Evolutionary conservation across 2,113 vertebrate genomes (phyloP).

Genomic region (Platichthys flesus): DNA sequence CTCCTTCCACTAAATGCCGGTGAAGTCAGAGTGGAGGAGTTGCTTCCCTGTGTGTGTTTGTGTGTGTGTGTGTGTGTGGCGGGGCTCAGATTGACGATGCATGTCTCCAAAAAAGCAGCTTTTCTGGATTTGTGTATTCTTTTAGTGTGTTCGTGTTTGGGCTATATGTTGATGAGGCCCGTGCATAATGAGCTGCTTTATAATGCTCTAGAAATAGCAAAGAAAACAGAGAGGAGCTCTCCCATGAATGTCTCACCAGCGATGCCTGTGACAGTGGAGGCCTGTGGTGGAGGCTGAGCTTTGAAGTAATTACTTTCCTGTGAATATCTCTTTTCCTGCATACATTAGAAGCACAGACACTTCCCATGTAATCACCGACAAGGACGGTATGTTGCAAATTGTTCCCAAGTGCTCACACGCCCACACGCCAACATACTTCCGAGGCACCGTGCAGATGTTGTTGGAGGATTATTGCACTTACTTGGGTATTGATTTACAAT

Average conservation of each 20-base stretch:
- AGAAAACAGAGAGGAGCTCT: not conserved
- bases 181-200: not conserved
- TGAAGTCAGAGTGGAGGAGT: slow-evolving; percentile 16
- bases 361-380: slow-evolving; percentile 58
- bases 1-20: slow-evolving; percentile 39
- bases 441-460: slow-evolving; percentile 53
- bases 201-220: slow-evolving; percentile 11
- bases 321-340: slow-evolving; percentile 55
- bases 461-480: slow-evolving; percentile 72
- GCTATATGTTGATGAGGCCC: not conserved
- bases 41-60: not conserved
- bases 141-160: not conserved
- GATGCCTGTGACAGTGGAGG: slow-evolving; percentile 1
- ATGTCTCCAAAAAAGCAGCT: not conserved
- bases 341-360: slow-evolving; percentile 44
- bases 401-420: slow-evolving; percentile 61
- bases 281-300: slow-evolving; percentile 19
- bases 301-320: slow-evolving; percentile 48
- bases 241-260: not conserved
- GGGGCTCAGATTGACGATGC: not conserved
- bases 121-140: not conserved
- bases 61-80: not conserved
- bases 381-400: slow-evolving; percentile 59
- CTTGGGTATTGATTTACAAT: slow-evolving; percentile 72
- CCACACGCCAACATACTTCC: slow-evolving; percentile 55